A percentile compares a stretch with the other conserved stretches of the same genome.
Conservation (phyloP, 2,888 invertebrate genomes). For the Entomobrya proxima region DNA sequence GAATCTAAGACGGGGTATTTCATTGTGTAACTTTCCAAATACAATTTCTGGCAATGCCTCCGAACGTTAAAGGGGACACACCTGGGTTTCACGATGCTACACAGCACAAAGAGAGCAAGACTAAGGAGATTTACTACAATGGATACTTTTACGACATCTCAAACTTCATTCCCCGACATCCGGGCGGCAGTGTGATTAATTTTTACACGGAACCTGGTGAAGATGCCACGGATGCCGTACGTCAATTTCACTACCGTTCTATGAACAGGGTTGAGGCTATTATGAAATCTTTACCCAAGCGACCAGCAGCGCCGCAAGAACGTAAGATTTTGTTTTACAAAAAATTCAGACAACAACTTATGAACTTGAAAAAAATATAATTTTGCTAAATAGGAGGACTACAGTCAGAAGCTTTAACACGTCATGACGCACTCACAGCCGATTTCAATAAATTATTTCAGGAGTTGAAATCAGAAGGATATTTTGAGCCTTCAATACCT, state of each 20-base stretch:
- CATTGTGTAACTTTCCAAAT: too few species aligned
- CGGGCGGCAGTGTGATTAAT: conserved; percentile 51
- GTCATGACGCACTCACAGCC: conserved; percentile 7
- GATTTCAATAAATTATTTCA: conserved; percentile 25
- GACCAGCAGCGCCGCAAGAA: conserved; percentile 23
- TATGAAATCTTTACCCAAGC: conserved; percentile 44
- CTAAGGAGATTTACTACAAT: conserved; percentile 34
- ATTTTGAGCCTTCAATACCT: conserved; percentile 24
- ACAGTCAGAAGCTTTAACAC: not conserved
- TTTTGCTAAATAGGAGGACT: conserved; percentile 26
- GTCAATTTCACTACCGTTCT: conserved; percentile 53
- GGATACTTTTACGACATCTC: conserved; percentile 52
- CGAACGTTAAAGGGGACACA: too few species aligned
- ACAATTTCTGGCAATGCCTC: too few species aligned
- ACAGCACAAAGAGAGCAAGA: too few species aligned
- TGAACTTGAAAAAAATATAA: not conserved
- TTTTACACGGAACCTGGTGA: conserved; percentile 56
- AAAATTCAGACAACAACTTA: not conserved
- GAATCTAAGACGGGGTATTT: too few species aligned
- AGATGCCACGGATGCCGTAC: conserved; percentile 52
- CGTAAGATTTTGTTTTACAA: not conserved
- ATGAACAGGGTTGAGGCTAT: conserved; percentile 25
- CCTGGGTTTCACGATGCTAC: too few species aligned
- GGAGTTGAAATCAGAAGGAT: conserved; percentile 5
- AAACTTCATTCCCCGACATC: conserved; percentile 40